These are phyloP conservation scores for Zhuqinia jingwanae DNA, from an alignment of 2,888 invertebrate genomes.

Conservation along the genomic window DNA sequence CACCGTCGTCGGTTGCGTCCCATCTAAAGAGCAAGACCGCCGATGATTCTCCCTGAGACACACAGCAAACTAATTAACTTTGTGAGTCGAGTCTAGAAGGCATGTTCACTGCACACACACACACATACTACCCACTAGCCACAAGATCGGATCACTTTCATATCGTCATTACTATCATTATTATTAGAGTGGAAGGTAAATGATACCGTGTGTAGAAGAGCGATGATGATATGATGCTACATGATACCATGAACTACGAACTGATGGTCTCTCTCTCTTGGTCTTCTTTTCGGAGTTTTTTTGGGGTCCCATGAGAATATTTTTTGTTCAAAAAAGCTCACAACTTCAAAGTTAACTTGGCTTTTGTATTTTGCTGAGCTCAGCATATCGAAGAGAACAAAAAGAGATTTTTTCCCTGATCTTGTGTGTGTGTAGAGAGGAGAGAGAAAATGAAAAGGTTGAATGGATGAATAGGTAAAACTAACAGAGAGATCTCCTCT, in stretches of 20 bases:
- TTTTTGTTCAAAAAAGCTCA: constrained; percentile 10
- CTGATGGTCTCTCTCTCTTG: constrained; percentile 7
- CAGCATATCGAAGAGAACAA: neutral
- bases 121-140: too few species aligned
- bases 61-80: constrained; percentile 53
- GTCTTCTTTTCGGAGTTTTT: neutral
- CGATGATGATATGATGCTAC: neutral
- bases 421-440: neutral
- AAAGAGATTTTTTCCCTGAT: neutral
- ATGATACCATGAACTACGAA: neutral
- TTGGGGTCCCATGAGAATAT: constrained; percentile 47
- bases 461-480: constrained; percentile 37
- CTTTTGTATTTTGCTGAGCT: constrained; percentile 15
- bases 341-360: too few species aligned
- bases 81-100: neutral
- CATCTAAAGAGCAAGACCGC: neutral
- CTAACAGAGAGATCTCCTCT: neutral
- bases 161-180: neutral
- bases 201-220: constrained; percentile 23
- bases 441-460: constrained; percentile 23
- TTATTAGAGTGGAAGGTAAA: constrained; percentile 31
- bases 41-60: neutral
- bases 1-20: neutral
- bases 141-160: constrained; percentile 33
- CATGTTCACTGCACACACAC: constrained; percentile 20